Evolutionary conservation across 1,140 invertebrate species (phyloP).

Genomic region (Helicoverpa armigera): DNA sequence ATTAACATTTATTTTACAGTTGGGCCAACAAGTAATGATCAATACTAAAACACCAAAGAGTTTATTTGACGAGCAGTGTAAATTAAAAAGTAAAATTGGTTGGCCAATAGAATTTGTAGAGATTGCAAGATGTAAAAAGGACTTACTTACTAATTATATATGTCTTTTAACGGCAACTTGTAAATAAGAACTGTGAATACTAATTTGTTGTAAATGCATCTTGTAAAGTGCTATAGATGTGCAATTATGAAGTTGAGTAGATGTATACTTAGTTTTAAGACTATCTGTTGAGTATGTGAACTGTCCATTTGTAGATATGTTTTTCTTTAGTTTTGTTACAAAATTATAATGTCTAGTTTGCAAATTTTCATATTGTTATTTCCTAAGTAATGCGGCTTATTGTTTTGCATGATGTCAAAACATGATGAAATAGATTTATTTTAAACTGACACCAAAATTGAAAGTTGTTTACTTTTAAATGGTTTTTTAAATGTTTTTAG

Average conservation of each 20-base stretch:
- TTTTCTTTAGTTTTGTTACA: slow-evolving; percentile 45
- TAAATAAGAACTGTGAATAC: slow-evolving; percentile 82
- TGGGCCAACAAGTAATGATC: neutral
- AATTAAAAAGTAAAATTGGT: neutral
- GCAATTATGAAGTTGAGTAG: slow-evolving; percentile 85
- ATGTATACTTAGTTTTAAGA: slow-evolving; percentile 80
- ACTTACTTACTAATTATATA: neutral
- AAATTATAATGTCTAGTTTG: slow-evolving; percentile 32
- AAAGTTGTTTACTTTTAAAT: neutral
- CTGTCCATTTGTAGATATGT: slow-evolving; percentile 78
- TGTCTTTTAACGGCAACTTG: slow-evolving; percentile 53
- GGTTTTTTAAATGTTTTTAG: neutral
- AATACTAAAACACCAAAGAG: neutral
- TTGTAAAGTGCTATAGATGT: slow-evolving; percentile 86
- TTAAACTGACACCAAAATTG: no score
- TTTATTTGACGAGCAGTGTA: neutral
- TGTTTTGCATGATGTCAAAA: neutral
- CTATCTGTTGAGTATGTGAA: slow-evolving; percentile 78
- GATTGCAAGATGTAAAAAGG: slow-evolving; percentile 11
- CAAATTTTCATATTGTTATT: slow-evolving; percentile 28
- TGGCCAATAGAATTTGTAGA: neutral
- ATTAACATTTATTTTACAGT: neutral
- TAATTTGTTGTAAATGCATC: slow-evolving; percentile 85
- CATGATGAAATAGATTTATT: no score
- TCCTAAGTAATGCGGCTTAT: slow-evolving; percentile 5